Conservation (phyloP, 2,797 vertebrate species). For the Smutsia temminckii region DNA sequence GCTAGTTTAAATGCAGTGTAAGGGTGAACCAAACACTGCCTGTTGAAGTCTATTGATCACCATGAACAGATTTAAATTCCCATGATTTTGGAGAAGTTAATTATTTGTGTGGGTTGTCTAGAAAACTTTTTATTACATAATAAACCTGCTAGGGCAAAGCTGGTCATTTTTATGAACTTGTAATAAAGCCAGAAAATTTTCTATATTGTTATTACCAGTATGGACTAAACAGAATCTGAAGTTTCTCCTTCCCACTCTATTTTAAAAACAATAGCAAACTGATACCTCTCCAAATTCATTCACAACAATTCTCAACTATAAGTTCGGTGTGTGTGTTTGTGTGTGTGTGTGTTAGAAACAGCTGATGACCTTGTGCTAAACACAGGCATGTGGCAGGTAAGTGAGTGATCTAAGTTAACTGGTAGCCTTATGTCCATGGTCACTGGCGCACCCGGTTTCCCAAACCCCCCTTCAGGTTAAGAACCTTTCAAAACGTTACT, state of each 20-base stretch:
- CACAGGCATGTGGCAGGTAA: constrained; percentile 53
- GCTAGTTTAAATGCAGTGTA: constrained; percentile 60
- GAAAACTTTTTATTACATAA: constrained; percentile 58
- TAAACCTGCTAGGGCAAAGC: constrained; percentile 32
- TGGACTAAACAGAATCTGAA: not conserved
- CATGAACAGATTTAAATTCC: constrained; percentile 12
- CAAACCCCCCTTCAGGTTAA: constrained; percentile 71
- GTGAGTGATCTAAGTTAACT: constrained; percentile 63
- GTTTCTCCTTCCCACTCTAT: not conserved
- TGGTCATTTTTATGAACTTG: constrained; percentile 57
- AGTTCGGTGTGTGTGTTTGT: not conserved
- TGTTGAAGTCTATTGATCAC: constrained; percentile 59
- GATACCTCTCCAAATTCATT: not conserved
- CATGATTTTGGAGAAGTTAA: constrained; percentile 60
- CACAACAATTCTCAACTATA: constrained; percentile 34
- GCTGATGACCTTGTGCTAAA: constrained; percentile 68
- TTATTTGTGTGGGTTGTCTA: constrained; percentile 17
- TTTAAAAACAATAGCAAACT: not conserved
- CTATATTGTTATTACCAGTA: not conserved
- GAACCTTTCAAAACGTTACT: constrained; percentile 84
- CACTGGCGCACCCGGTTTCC: constrained; percentile 43
- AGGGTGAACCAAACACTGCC: constrained; percentile 60
- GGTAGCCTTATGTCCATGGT: constrained; percentile 74
- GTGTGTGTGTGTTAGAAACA: constrained; percentile 45
- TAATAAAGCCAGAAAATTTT: constrained; percentile 8